Evolutionary conservation across 2,113 vertebrate genomes (phyloP), one percentile per base, ranked within the genome.

Genomic region (Lipotes vexillifer): DNA sequence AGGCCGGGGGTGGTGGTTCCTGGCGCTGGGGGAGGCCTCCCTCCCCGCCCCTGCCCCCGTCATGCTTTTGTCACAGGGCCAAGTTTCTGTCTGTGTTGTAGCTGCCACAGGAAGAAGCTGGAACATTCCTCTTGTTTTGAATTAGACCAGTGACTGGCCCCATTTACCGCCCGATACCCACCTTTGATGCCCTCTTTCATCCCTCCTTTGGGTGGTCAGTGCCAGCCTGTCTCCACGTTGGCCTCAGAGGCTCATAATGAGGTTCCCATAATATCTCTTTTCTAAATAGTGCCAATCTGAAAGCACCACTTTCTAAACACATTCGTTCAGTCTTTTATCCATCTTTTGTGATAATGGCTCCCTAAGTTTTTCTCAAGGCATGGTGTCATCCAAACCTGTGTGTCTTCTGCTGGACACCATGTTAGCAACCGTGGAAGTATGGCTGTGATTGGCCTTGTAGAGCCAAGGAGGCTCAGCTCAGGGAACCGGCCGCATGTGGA

Each of bases 71-170:
- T 96, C 88, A 49, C 27, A 3, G 57, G 27, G 84, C 81, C 96
- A 61, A 78, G 84, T 93, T 92, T 88, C 97, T 97, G 93, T 71
- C 97, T 93, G 88, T 71, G 44, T 88, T 84, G 85, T 81, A 96
- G 93, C 89, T 98, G 89, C 59, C 66, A 18, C 17, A 11, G 61
- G 74, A 93, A 95, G 23, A 71, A 55, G 31, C 57, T 91, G 55
- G 29, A 52, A 72, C n/a, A 31, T 57, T 78, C 31, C 38, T 92
- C 55, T 90, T 66, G 9, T 72, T 94, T 49, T 95, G 89, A 95
- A 82, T n/a, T 61, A 65, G 69, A 68, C 91, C 41, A 17, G 10
- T 81, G 29, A 33, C 11, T 59, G 13, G 5, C 1, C 13, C 31
- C 8, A 1, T 9, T 18, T 41, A 31, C 33, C 9, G 13, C n/a